These are phyloP conservation scores for Mesoclemmys tuberculata DNA, from an alignment of 2,113 vertebrate species.

Conservation along the genomic window DNA sequence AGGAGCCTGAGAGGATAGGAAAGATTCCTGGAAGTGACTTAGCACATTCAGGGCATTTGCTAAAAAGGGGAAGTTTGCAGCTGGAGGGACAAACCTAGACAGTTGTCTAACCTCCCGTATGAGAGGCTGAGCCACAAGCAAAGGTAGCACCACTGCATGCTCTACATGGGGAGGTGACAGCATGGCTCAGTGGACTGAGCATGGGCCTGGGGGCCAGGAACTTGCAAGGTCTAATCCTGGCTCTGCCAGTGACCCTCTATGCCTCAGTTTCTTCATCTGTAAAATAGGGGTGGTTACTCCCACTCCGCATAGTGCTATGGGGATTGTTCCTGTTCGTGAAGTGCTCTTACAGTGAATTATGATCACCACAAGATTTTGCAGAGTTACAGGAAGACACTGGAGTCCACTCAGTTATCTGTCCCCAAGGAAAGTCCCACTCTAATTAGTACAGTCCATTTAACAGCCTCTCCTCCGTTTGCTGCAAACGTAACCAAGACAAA, in stretches of 20 bases:
- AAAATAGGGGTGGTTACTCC: not conserved
- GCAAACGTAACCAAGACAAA: not conserved
- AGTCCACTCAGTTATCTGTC: not conserved
- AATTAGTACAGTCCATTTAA: not conserved
- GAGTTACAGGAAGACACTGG: not conserved
- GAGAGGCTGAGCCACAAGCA: no score
- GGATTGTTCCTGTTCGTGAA: not conserved
- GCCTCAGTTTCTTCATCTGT: not conserved
- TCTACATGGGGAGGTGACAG: no score
- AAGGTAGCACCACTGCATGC: no score
- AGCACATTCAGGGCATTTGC: not conserved
- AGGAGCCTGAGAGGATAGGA: not conserved
- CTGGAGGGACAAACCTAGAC: no score
- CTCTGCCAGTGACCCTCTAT: not conserved
- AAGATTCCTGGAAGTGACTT: not conserved
- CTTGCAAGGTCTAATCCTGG: not conserved
- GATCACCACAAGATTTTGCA: no score
- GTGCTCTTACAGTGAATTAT: not conserved
- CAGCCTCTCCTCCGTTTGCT: fast-evolving
- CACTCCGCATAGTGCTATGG: not conserved
- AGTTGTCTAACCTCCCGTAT: not conserved
- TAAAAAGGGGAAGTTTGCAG: not conserved
- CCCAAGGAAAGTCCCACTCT: not conserved
- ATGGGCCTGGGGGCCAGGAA: not conserved
- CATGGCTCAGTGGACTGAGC: no score